A percentile compares a stretch with the other conserved stretches of the same genome.
Conservation (phyloP, 2,888 invertebrate genomes). For the Dasypolia templi region DNA sequence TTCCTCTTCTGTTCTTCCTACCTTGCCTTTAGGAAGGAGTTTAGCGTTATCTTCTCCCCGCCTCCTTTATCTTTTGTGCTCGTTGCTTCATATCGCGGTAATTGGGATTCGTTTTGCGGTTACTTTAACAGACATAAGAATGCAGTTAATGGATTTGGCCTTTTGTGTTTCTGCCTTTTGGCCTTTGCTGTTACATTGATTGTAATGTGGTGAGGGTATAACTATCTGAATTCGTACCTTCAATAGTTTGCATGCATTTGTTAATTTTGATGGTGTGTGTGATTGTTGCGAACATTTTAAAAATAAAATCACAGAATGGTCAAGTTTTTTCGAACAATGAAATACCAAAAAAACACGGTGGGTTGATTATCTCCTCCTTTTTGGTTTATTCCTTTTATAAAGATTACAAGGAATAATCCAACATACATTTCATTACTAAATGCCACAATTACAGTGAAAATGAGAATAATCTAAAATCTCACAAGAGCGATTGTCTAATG, state of each 20-base stretch:
- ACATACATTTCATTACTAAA: too few species aligned
- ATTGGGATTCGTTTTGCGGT: slow-evolving; percentile 47
- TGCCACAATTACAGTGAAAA: too few species aligned
- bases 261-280: not conserved
- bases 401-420: too few species aligned
- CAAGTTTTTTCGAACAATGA: too few species aligned
- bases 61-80: slow-evolving; percentile 6
- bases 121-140: slow-evolving; percentile 30
- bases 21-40: slow-evolving; percentile 39
- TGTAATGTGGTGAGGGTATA: not conserved
- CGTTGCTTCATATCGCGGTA: slow-evolving; percentile 36
- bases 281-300: too few species aligned
- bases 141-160: slow-evolving; percentile 7
- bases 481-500: too few species aligned
- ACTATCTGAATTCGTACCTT: not conserved
- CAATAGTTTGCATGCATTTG: not conserved
- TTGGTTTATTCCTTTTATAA: too few species aligned
- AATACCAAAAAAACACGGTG: not conserved
- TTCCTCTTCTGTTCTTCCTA: slow-evolving; percentile 52
- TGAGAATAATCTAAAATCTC: too few species aligned
- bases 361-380: too few species aligned
- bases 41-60: slow-evolving; percentile 13
- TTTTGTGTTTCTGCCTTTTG: not conserved
- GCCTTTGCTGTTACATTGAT: not conserved
- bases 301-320: too few species aligned